Conservation (phyloP, 2,888 invertebrate genomes). For the Ectemnius continuus region DNA sequence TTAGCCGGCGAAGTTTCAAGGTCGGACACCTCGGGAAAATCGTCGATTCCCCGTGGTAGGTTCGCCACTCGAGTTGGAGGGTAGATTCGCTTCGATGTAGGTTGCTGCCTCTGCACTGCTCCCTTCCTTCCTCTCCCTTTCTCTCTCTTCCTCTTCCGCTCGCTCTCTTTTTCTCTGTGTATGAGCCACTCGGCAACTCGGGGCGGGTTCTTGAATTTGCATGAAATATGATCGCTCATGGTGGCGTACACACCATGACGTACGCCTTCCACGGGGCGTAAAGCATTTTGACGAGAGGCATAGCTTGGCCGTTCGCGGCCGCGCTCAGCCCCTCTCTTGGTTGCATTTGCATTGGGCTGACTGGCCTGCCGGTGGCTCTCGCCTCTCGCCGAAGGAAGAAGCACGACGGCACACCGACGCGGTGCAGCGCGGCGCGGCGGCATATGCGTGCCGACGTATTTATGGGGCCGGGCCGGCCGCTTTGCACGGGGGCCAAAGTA, state of each 20-base stretch:
- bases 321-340: constrained; percentile 3
- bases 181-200: constrained; percentile 23
- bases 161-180: no score
- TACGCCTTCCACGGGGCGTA: constrained; percentile 51
- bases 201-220: constrained; percentile 41
- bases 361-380: constrained; percentile 5
- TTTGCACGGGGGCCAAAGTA: neutral
- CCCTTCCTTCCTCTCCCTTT: no score
- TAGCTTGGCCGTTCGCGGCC: constrained; percentile 20
- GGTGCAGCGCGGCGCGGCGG: no score
- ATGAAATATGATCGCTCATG: constrained; percentile 53
- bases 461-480: neutral
- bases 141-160: no score
- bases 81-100: neutral
- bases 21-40: constrained; percentile 30
- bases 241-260: constrained; percentile 39
- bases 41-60: neutral
- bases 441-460: neutral
- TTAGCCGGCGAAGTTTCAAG: constrained; percentile 45
- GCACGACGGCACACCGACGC: neutral
- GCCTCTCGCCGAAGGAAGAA: neutral
- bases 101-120: constrained; percentile 1
- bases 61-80: neutral
- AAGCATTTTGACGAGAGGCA: constrained; percentile 58
- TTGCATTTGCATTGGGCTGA: constrained; percentile 54